These are phyloP conservation scores for Anthophora plumipes DNA, from an alignment of 2,888 invertebrate genomes.

Conservation along the genomic window DNA sequence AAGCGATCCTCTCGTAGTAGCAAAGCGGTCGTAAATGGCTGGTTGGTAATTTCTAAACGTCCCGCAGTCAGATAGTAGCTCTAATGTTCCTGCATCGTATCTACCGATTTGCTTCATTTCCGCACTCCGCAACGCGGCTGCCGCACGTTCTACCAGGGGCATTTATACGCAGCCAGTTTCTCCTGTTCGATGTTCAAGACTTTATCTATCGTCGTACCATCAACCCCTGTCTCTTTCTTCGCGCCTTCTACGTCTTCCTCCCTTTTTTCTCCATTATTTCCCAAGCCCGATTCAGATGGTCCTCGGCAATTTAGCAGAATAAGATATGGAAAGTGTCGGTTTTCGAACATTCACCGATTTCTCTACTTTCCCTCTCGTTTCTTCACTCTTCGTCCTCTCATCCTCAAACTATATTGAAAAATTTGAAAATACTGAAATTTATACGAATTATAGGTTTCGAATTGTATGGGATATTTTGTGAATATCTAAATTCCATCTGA, in stretches of 20 bases:
- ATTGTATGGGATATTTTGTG: no score
- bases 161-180: conserved; percentile 68
- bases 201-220: conserved; percentile 60
- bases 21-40: conserved; percentile 54
- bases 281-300: conserved; percentile 16
- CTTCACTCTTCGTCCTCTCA: not conserved
- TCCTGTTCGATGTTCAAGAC: conserved; percentile 56
- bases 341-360: not conserved
- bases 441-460: no score
- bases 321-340: conserved; percentile 22
- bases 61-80: conserved; percentile 69
- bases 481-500: no score
- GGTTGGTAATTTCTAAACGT: conserved; percentile 72
- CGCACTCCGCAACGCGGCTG: conserved; percentile 57
- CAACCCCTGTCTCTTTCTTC: conserved; percentile 41
- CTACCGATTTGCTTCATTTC: conserved; percentile 79
- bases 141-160: conserved; percentile 32
- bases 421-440: no score
- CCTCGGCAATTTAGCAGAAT: conserved; percentile 42
- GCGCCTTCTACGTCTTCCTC: conserved; percentile 16
- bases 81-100: conserved; percentile 77
- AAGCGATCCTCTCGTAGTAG: not conserved
- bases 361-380: not conserved
- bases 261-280: conserved; percentile 31
- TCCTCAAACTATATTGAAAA: no score